Evolutionary conservation across 2,888 invertebrate genomes (phyloP), one percentile per base, ranked within the genome.

Genomic region (Drosophila antonietae): DNA sequence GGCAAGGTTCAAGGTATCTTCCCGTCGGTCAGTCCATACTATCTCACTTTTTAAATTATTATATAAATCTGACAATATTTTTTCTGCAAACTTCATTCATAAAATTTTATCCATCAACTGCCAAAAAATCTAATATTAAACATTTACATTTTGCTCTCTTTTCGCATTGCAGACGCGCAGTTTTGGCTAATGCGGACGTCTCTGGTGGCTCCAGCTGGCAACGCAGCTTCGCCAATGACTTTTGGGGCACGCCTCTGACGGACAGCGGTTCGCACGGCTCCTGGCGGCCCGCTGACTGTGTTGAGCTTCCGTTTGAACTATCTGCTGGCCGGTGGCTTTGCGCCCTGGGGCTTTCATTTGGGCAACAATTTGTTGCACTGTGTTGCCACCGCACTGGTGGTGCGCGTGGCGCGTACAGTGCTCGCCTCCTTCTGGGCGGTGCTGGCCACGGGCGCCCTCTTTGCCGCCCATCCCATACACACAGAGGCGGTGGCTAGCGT

Each of bases 191-290:
- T 93, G 97, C 97, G 75, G 99, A 99, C 93, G 95, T 99, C 89
- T 95, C 96, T 89, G 96, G 97, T 73, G 95, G 95, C 86, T 96
- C 97, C 73, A 96, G 98, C 68, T 95, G 98, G 95, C 94, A 94
- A 84, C 95, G 96, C 82, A 94, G 98, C 85, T 95, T 98, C 91
- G 95, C 95, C 92, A 96, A 99, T 94, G 99, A 99, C 94, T 99
- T 98, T 94, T 99, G 99, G 99, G 99, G 99, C 57, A 99, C 98
- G 47, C 97, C 98, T 68, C 94, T 99, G 88, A 95, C 95, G 82
- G 97, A 98, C 93, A 95, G 96, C 77, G 98, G 98, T 59, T 98
- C 98, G 15, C 99, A 99, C 94, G 99, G 99, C 90, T 98, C 98
- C 64, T 99, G 98, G 94, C 95, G 99, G 41, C 99, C 99, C 99